Conservation (phyloP, 2,113 vertebrate genomes). For the Heterotis niloticus region DNA sequence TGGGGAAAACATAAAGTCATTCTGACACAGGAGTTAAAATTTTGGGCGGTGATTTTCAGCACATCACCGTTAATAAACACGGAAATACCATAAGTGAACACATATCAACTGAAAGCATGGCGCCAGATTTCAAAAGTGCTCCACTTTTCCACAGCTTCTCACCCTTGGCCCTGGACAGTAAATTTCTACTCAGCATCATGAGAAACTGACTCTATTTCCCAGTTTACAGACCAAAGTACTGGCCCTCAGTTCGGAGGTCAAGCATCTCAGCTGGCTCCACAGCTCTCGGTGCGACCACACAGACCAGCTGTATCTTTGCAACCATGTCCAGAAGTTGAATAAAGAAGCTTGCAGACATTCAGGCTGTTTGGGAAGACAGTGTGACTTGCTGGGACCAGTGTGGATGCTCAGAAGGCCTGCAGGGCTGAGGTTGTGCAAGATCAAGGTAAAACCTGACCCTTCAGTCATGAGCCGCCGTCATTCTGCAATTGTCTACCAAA, state of each 20-base stretch:
- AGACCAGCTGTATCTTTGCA: neutral
- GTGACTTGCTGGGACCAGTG: no score
- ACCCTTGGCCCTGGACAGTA: neutral
- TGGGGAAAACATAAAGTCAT: constrained; percentile 9
- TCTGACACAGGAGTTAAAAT: constrained; percentile 10
- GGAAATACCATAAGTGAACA: neutral
- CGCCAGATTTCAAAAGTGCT: neutral
- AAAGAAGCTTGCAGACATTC: no score
- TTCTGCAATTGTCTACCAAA: no score
- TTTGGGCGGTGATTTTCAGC: constrained; percentile 14
- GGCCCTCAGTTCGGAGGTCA: neutral
- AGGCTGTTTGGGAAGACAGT: no score
- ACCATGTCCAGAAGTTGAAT: no score
- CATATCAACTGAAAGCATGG: neutral
- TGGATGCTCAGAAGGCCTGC: no score
- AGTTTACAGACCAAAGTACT: neutral
- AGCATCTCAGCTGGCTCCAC: neutral
- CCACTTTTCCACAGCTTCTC: neutral
- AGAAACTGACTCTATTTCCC: neutral
- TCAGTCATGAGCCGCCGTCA: no score
- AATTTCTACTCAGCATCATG: neutral
- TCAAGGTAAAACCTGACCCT: no score
- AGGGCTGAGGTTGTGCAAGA: no score
- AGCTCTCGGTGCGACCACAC: neutral
- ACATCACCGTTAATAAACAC: neutral